phyloP scores from a whole-genome alignment of 2,113 vertebrate genomes.

The Ptilonorhynchus violaceus region DNA sequence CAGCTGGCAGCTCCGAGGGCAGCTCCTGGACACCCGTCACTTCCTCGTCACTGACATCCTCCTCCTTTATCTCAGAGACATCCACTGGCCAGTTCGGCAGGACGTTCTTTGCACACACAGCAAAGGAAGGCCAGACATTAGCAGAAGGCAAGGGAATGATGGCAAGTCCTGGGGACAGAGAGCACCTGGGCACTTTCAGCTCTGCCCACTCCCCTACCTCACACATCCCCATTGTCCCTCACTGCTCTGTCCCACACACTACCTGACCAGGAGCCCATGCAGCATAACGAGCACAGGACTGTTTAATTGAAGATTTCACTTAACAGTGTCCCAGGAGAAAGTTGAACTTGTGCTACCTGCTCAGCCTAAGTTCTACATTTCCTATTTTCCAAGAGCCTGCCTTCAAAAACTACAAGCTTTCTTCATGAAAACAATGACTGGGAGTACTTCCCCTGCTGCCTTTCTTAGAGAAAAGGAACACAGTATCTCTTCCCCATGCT shows the following conservation, averaged over 20 bases:
- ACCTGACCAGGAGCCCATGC: neutral
- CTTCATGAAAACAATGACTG: neutral
- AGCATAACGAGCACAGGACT: neutral
- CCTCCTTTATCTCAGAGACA: conserved; percentile 62
- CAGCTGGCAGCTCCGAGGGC: neutral
- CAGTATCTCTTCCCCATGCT: neutral
- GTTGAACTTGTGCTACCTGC: neutral
- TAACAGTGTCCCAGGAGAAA: neutral
- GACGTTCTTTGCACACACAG: conserved; percentile 3
- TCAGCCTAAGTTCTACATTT: neutral
- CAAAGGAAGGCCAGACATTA: neutral
- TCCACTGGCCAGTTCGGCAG: neutral
- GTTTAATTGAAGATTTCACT: neutral
- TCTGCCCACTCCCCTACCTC: neutral
- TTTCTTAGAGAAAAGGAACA: neutral
- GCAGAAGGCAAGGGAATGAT: neutral
- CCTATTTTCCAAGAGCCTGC: neutral
- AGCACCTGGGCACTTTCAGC: neutral
- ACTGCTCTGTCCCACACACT: neutral
- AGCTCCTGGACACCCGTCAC: neutral
- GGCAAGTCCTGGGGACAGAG: neutral
- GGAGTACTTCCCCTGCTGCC: neutral
- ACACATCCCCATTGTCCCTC: neutral
- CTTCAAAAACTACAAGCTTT: neutral
- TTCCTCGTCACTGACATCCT: conserved; percentile 70